Evolutionary conservation across 1,140 invertebrate genomes (phyloP), one percentile per base, ranked within the genome.

Genomic region (Diorhabda elongata): DNA sequence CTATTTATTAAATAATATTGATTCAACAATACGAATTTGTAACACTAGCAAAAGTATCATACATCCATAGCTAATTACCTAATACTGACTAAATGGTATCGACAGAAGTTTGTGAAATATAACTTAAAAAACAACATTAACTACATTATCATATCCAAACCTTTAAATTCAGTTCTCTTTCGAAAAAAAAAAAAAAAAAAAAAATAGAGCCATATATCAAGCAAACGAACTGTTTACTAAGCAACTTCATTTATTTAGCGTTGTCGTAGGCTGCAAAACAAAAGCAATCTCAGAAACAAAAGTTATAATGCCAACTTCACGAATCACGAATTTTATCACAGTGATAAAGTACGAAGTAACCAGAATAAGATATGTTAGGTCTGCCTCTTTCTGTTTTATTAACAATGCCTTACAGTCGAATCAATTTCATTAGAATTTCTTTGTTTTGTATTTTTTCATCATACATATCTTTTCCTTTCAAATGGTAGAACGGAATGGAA

Each of bases 321-420:
- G 47, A 52, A 52, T 52, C 47, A 52, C 47, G 47, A 52, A 52
- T 52, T 52, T 52, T 52, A 52, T 52, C 47, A 52, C 6, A 52
- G 47, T 52, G 47, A 52, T 52, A 52, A 52, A 52, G 47, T 52
- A 52, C 47, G 47, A 8, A 6, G 47, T 52, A 52, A 52, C 47
- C 47, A n/a, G 47, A 52, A 52, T 52, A 52, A 52, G 47, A 52
- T 52, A 52, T 52, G 47, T 52, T 52, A 52, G 47, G 47, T 52
- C 47, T 52, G 47, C n/a, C 47, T 52, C 47, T 52, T 52, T 52
- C 47, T 8, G 47, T 52, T 52, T 52, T 52, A 52, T 6, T 52
- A 52, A n/a, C 47, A n/a, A 52, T 3, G 47, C 47, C 26, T 1
- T 26, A 26, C 26, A 26, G 26, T 26, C 26, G 26, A 26, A 26